These are phyloP conservation scores for Phylloscopus trochilus DNA, from an alignment of 2,113 vertebrate species.

Conservation along the genomic window DNA sequence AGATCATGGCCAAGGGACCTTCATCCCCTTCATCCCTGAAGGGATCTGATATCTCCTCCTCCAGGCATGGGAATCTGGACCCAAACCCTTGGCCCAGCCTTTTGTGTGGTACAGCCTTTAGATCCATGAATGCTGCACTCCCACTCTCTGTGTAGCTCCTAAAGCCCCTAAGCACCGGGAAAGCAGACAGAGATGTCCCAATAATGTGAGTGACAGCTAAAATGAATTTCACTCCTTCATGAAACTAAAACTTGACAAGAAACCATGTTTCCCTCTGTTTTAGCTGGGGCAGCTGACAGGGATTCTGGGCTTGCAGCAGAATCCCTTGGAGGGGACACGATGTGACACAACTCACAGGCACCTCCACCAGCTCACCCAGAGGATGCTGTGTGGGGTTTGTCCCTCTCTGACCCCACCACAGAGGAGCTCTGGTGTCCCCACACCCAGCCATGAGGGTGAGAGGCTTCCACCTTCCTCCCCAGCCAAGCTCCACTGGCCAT, in stretches of 20 bases:
- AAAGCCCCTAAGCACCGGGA: neutral
- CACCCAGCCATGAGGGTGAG: neutral
- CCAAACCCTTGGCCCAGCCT: neutral
- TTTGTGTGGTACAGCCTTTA: neutral
- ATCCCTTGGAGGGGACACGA: rapidly evolving
- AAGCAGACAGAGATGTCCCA: neutral
- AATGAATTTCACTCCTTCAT: neutral
- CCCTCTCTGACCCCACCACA: neutral
- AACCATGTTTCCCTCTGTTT: neutral
- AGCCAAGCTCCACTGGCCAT: rapidly evolving
- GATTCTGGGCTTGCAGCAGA: neutral
- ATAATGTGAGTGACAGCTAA: neutral
- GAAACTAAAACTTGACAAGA: neutral
- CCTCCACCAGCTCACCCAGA: neutral
- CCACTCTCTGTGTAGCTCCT: neutral
- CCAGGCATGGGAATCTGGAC: neutral
- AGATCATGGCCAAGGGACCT: neutral
- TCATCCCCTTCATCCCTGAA: neutral
- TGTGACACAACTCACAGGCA: neutral
- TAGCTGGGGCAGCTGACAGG: neutral
- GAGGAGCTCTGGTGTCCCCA: neutral
- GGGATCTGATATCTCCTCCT: neutral
- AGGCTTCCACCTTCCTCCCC: neutral
- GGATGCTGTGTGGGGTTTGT: rapidly evolving
- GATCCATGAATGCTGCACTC: neutral